A percentile compares a stretch with the other conserved stretches of the same genome.
Conservation (phyloP, 2,797 vertebrate species). For the Alcedo atthis region DNA sequence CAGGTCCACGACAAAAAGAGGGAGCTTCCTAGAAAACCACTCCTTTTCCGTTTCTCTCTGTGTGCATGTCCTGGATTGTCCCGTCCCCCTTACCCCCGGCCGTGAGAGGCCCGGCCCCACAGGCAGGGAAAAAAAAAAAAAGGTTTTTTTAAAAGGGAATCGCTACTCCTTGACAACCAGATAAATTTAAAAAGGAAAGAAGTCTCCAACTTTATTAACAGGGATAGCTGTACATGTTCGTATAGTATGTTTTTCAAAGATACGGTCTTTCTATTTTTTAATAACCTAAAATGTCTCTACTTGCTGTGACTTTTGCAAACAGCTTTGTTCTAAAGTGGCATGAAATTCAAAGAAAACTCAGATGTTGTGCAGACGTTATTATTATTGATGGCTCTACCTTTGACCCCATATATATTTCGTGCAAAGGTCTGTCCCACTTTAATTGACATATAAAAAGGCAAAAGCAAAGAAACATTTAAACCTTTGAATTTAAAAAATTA, state of each 20-base stretch:
- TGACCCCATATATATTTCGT: conserved; percentile 1
- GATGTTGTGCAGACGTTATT: neutral
- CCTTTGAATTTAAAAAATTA: conserved; percentile 12
- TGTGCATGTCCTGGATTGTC: no score
- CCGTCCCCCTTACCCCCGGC: no score
- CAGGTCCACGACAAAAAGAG: no score
- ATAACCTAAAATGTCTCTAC: neutral
- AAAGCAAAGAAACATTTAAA: neutral
- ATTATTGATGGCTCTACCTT: neutral
- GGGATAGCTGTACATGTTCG: neutral
- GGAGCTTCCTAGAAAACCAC: no score
- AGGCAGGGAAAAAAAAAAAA: no score
- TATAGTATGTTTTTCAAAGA: neutral
- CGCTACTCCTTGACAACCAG: no score
- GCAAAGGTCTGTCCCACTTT: neutral
- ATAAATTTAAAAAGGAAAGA: neutral
- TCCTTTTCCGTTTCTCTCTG: no score
- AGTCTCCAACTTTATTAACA: neutral
- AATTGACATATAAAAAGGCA: neutral
- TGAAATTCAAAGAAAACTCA: conserved; percentile 27
- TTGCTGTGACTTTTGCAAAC: neutral
- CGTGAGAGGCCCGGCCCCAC: no score
- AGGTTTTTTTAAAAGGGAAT: no score
- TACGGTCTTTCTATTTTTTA: neutral
- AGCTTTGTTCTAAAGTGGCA: neutral